Conservation (phyloP, 2,888 invertebrate species). For the Oxytorus armatus region DNA sequence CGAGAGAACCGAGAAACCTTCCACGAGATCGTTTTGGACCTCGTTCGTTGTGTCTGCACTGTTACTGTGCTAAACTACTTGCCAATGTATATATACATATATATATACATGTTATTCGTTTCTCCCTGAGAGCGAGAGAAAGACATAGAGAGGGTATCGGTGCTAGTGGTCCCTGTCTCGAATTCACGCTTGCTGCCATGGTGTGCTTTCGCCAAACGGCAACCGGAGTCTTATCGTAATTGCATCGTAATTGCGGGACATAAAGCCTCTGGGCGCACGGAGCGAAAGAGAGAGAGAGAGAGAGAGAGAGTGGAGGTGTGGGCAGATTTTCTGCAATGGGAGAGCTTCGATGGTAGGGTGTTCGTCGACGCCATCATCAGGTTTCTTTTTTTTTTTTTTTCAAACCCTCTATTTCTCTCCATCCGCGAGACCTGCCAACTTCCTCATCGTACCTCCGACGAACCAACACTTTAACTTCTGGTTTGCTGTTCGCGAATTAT, state of each 20-base stretch:
- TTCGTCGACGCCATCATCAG: slow-evolving; percentile 44
- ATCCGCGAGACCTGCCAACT: slow-evolving; percentile 20
- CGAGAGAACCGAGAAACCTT: slow-evolving; percentile 40
- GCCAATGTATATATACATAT: neutral
- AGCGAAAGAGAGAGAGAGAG: slow-evolving; percentile 13
- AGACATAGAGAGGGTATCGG: neutral
- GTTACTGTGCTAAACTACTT: slow-evolving; percentile 23
- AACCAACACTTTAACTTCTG: slow-evolving; percentile 5
- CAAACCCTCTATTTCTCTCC: neutral
- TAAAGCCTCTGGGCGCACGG: slow-evolving; percentile 51
- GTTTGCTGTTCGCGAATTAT: neutral
- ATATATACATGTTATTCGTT: slow-evolving; percentile 32
- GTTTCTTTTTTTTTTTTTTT: neutral
- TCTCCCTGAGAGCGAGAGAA: slow-evolving; percentile 12
- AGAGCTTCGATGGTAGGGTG: slow-evolving; percentile 25
- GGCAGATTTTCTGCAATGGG: neutral
- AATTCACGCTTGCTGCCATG: slow-evolving; percentile 47
- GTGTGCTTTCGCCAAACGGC: slow-evolving; percentile 60
- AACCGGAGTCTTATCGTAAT: slow-evolving; percentile 71
- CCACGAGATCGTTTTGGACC: slow-evolving; percentile 58
- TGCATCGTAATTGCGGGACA: slow-evolving; percentile 72
- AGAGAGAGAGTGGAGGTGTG: neutral
- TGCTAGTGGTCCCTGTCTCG: slow-evolving; percentile 20
- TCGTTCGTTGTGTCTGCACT: slow-evolving; percentile 34
- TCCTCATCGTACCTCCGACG: slow-evolving; percentile 11